phyloP scores from a whole-genome alignment of 2,797 vertebrate species.

The Cygnus olor region DNA sequence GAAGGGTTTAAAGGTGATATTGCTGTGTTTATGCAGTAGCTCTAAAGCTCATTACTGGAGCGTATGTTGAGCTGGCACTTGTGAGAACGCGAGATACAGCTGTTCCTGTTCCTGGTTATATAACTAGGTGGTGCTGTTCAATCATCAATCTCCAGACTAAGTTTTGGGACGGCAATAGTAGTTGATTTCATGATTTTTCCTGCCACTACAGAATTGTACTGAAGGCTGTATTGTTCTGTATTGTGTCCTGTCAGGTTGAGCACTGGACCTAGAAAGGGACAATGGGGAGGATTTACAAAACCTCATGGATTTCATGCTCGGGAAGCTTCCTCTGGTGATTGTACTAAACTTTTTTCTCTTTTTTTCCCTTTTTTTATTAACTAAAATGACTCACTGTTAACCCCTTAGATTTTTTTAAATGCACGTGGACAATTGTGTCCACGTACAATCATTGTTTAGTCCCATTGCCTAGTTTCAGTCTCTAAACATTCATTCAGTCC shows the following conservation, averaged over 20 bases:
- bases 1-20: neutral
- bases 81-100: neutral
- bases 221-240: neutral
- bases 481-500: slow-evolving; percentile 10
- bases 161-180: neutral
- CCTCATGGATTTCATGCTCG: neutral
- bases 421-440: neutral
- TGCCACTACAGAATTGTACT: neutral
- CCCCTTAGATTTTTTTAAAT: neutral
- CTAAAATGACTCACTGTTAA: neutral
- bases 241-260: neutral
- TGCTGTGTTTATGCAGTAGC: neutral
- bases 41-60: neutral
- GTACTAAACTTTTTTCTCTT: neutral
- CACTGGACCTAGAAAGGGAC: neutral
- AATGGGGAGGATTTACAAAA: neutral
- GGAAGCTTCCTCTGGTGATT: slow-evolving; percentile 20
- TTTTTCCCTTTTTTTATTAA: neutral
- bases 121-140: slow-evolving; percentile 65
- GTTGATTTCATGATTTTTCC: neutral
- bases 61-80: neutral
- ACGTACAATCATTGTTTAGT: neutral
- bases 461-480: neutral
- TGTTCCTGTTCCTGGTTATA: neutral
- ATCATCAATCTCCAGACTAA: neutral